Evolutionary conservation across 2,797 vertebrate species (phyloP).

Genomic region (Tokudaia muenninki): DNA sequence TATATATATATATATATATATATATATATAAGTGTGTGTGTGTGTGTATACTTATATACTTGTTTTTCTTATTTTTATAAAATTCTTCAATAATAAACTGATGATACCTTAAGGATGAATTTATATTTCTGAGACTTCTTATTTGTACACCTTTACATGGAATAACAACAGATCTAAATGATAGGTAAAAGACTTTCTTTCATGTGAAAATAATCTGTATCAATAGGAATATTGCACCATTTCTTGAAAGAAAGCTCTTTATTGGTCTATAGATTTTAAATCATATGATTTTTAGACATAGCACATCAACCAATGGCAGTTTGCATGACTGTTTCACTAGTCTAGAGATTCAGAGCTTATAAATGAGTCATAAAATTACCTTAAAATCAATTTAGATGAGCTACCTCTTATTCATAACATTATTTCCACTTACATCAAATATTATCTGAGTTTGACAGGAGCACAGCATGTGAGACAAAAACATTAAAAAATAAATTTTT

Average conservation of each 20-base stretch:
- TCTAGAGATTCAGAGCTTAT: slow-evolving; percentile 44
- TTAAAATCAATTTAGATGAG: slow-evolving; percentile 55
- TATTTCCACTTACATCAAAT: slow-evolving; percentile 25
- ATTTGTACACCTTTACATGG: not conserved
- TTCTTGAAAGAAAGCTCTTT: slow-evolving; percentile 52
- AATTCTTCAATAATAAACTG: slow-evolving; percentile 21
- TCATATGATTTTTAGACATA: slow-evolving; percentile 43
- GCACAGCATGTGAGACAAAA: slow-evolving; percentile 55
- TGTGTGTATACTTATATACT: not conserved
- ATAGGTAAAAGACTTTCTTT: slow-evolving; percentile 10
- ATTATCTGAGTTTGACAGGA: slow-evolving; percentile 51
- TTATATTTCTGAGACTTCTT: slow-evolving; percentile 30
- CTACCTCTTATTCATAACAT: slow-evolving; percentile 53
- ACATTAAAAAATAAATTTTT: slow-evolving; percentile 41
- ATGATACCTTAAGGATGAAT: not conserved
- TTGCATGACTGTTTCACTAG: slow-evolving; percentile 11
- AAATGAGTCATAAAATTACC: slow-evolving; percentile 38
- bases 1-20: no score
- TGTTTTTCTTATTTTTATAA: slow-evolving; percentile 31
- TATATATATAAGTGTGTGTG: no score
- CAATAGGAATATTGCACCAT: not conserved
- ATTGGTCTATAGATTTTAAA: slow-evolving; percentile 29
- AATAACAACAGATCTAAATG: slow-evolving; percentile 1
- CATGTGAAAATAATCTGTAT: slow-evolving; percentile 29
- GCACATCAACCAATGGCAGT: not conserved